Conservation (phyloP, 2,113 vertebrate species). For the Paramormyrops kingsleyae region DNA sequence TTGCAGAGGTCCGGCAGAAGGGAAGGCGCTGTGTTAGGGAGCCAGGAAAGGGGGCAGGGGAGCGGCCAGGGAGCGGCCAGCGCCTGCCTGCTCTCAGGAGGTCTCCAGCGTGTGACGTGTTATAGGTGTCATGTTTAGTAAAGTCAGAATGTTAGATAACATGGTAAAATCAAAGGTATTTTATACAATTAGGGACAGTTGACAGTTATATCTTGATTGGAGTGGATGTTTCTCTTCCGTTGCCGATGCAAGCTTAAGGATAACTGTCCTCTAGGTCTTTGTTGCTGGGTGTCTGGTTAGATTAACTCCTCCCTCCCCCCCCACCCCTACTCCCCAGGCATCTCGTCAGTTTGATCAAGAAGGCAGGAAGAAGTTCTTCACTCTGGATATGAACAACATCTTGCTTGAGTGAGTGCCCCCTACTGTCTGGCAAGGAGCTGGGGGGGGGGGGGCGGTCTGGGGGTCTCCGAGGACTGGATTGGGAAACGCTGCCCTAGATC, state of each 20-base stretch:
- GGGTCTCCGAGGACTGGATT: background rate
- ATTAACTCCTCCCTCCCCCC: slow-evolving; percentile 5
- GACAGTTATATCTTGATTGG: background rate
- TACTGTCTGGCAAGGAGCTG: background rate
- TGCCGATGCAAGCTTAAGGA: background rate
- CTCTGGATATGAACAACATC: slow-evolving; percentile 99
- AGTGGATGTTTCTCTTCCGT: background rate
- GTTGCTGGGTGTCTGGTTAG: background rate
- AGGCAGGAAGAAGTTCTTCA: slow-evolving; percentile 98
- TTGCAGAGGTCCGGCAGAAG: slow-evolving; percentile 7
- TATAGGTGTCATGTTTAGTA: no score
- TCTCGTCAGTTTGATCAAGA: slow-evolving; percentile 94
- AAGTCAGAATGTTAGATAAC: background rate
- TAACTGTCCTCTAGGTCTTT: background rate
- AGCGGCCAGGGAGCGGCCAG: background rate
- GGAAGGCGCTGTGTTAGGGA: background rate
- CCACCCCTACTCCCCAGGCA: no score
- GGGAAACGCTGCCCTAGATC: background rate
- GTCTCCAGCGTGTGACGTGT: background rate
- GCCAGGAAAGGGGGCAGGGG: slow-evolving; percentile 1
- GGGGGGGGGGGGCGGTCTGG: background rate
- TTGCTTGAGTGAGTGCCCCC: slow-evolving; percentile 85
- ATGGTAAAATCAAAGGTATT: background rate
- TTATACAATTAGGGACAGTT: background rate
- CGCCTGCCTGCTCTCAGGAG: background rate